Evolutionary conservation across 2,797 vertebrate genomes (phyloP), one percentile per base, ranked within the genome.

Genomic region (Eutrigla gurnardus): DNA sequence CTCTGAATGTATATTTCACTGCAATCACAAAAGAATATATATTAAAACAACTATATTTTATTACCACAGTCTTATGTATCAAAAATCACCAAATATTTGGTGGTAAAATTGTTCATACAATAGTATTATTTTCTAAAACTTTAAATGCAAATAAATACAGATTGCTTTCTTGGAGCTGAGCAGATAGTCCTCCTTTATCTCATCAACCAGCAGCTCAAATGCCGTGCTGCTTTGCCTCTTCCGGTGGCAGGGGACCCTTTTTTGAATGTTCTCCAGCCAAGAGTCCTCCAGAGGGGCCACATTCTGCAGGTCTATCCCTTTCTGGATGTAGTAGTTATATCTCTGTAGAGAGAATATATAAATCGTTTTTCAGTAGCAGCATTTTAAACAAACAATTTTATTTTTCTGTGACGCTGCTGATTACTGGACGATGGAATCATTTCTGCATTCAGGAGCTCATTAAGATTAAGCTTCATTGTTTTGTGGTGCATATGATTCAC

Each of bases 1-100:
- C 93, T 84, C 89, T 91, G 59, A 96, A 92, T 74, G 94, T 96
- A 91, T 96, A 96, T 76, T 95, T 95, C 91, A 97, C 97, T 98
- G 88, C 65, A 94, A 93, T 79, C 65, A 70, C 13, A 84, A 54
- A 74, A 2, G 70, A 59, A 68, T 25, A 66, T 0, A 61, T 33
- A 50, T 33, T 9, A 12, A 52, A 70, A 70, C 0, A 57, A n/a
- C n/a, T 25, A 50, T 10, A 55, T 33, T 1, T 7, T 35, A 1
- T 17, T 6, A 40, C 5, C 14, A 46, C 15, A 63, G 25, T 45
- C 0, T 9, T 39, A 9, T 35, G 14, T n/a, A 54, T 37, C 32
- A 50, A 10, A 70, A 53, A 52, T 47, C 17, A 13, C 5, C 2
- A 39, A 32, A 14, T 1, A 11, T 36, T 15, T 40, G 54, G 5